Evolutionary conservation across 2,888 invertebrate species (phyloP).

Genomic region (Myopa testacea): DNA sequence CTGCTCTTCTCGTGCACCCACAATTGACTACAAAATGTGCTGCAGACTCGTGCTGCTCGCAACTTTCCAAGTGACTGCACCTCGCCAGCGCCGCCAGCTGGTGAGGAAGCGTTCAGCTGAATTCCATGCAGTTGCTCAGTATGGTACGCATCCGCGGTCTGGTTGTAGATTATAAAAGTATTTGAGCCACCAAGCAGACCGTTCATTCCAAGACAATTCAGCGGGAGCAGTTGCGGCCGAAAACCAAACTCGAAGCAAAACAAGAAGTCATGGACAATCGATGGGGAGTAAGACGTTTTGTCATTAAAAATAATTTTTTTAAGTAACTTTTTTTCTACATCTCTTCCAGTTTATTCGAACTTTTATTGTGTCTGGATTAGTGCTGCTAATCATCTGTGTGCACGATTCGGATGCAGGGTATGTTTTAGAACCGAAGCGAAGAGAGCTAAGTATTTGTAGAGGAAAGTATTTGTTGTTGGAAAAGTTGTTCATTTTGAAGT

Average conservation of each 20-base stretch:
- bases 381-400: slow-evolving; percentile 53
- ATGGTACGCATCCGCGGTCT: slow-evolving; percentile 31
- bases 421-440: not conserved
- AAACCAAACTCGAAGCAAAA: not conserved
- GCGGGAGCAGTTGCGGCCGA: slow-evolving; percentile 9
- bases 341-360: slow-evolving; percentile 53
- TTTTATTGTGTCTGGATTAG: slow-evolving; percentile 55
- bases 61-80: slow-evolving; percentile 25
- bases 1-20: slow-evolving; percentile 19
- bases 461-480: no score
- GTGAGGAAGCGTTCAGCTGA: slow-evolving; percentile 28
- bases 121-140: slow-evolving; percentile 37
- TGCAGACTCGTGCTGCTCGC: slow-evolving; percentile 3
- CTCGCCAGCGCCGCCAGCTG: not conserved
- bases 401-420: slow-evolving; percentile 59
- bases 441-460: no score
- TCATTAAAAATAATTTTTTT: not conserved
- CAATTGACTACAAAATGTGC: slow-evolving; percentile 1
- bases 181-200: slow-evolving; percentile 50
- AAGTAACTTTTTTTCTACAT: not conserved
- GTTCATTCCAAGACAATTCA: slow-evolving; percentile 53
- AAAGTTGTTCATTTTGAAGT: no score
- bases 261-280: slow-evolving; percentile 53
- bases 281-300: slow-evolving; percentile 50
- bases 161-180: slow-evolving; percentile 56